Evolutionary conservation across 1,140 invertebrate genomes (phyloP), one percentile per base, ranked within the genome.

Genomic region (Hesperophylax magnus): DNA sequence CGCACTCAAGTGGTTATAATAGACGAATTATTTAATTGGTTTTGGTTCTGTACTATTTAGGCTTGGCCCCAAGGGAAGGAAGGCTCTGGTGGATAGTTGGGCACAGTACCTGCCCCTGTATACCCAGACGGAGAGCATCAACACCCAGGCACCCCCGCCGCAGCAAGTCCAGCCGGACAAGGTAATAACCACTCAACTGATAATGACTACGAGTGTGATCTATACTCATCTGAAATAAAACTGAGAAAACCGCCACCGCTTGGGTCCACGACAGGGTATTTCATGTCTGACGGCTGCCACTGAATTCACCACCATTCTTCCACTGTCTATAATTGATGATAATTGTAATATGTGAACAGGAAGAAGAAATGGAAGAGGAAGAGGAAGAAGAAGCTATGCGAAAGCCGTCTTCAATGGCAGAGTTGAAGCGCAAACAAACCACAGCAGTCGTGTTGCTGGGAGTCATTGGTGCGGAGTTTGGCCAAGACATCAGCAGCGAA

Each of bases 401-500:
- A 52, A 96, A 95, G 87, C 95, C 96, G 4, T 97, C 96, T 8
- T 96, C 95, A 84, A 88, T 94, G 0, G 94, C 95, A 0, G 97
- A 99, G 89, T 90, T 97, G 52, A 96, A 97, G 81, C 92, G 98
- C 11, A 98, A 98, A 85, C 98, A 99, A 89, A 97, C 97, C 0
- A 99, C 98, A 0, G 97, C 98, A 0, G 97, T 99, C 0, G 97
- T 99, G 0, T 89, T 99, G 54, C 88, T 99, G 22, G 98, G 98
- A 0, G 98, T 99, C 0, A 98, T 99, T 77, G 98, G 98, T 0
- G 97, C 98, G 0, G 98, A 99, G 89, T 99, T 99, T 89, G 98
- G 98, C 0, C 97, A 98, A 86, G 97, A 96, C 85, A 95, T 96
- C 61, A 92, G 93, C 15, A 92, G 92, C 20, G 92, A 93, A 84